Conservation (phyloP, 2,113 vertebrate species). For the Brachypodius melanocephalos region DNA sequence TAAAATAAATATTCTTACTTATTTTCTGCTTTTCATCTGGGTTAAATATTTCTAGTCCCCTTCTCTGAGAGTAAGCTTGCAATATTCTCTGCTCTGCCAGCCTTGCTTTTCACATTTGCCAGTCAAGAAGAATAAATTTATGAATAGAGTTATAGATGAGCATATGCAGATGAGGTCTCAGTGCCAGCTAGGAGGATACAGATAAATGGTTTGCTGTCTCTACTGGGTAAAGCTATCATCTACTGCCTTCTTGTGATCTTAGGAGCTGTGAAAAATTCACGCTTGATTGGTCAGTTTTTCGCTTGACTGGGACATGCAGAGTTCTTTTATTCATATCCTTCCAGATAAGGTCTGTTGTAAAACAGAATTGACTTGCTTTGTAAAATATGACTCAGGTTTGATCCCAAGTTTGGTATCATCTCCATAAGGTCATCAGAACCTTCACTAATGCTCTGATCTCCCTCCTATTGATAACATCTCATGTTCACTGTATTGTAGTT, state of each 20-base stretch:
- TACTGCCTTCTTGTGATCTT: neutral
- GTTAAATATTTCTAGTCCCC: neutral
- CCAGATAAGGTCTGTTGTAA: neutral
- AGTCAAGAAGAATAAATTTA: neutral
- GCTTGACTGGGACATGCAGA: neutral
- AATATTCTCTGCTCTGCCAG: neutral
- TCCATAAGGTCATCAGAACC: neutral
- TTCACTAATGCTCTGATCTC: neutral
- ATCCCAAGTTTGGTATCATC: neutral
- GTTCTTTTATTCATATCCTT: neutral
- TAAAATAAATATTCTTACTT: neutral
- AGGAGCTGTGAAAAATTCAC: neutral
- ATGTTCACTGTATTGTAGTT: neutral
- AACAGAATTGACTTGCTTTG: neutral
- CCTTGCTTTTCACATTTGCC: neutral
- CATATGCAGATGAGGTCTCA: neutral
- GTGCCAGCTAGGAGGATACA: neutral
- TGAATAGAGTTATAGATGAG: neutral
- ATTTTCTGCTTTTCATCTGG: neutral
- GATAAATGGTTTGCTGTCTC: neutral
- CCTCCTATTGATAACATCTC: neutral
- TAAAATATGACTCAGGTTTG: neutral
- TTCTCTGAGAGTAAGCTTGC: neutral
- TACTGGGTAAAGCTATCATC: neutral
- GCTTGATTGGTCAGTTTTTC: neutral